A percentile compares a stretch with the other conserved stretches of the same genome.
These are phyloP conservation scores for Marmota monax DNA, from an alignment of 2,113 vertebrate genomes.

Conservation along the genomic window DNA sequence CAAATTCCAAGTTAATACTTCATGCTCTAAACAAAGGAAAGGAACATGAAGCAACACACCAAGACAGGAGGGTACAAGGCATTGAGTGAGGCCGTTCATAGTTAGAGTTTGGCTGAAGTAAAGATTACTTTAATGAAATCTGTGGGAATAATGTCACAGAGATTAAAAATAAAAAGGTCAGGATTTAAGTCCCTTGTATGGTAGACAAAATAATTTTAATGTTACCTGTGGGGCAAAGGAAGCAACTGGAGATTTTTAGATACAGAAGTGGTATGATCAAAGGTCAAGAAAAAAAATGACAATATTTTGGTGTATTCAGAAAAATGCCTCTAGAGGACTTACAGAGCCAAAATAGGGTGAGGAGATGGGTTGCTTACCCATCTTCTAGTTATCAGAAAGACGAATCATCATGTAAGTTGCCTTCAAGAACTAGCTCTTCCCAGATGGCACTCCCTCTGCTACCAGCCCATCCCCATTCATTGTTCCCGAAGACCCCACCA, in stretches of 20 bases:
- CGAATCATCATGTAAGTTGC: not conserved
- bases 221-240: not conserved
- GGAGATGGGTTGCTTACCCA: not conserved
- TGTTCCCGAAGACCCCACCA: not conserved
- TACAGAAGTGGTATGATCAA: not conserved
- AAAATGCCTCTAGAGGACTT: not conserved
- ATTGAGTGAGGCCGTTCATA: not conserved
- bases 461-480: not conserved
- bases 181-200: not conserved
- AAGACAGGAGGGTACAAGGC: not conserved
- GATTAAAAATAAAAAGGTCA: not conserved
- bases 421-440: not conserved
- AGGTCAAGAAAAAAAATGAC: not conserved
- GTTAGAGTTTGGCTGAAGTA: not conserved
- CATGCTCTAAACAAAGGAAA: constrained; percentile 9
- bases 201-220: not conserved
- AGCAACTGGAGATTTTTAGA: not conserved
- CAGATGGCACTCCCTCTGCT: not conserved
- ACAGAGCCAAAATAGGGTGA: not conserved
- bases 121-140: not conserved
- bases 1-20: constrained; percentile 4
- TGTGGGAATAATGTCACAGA: not conserved
- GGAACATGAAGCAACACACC: not conserved
- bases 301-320: not conserved
- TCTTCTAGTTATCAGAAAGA: not conserved